Percentiles rank a stretch among this genome's conserved stretches.
phyloP scores from a whole-genome alignment of 2,113 vertebrate genomes.

The Silurus glanis region DNA sequence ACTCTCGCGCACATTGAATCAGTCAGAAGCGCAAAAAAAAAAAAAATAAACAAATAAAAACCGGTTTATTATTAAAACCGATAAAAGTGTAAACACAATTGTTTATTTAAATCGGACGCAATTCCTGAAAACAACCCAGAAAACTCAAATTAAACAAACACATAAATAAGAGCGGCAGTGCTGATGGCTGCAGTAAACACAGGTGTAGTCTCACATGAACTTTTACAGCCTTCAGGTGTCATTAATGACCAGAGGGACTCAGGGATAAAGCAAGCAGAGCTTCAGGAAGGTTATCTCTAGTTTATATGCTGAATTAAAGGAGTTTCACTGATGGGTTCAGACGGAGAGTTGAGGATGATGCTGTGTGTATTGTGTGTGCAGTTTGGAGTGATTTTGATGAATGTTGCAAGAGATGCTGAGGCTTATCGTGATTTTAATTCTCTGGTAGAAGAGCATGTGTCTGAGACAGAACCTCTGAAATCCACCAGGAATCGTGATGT shows the following conservation, averaged over 20 bases:
- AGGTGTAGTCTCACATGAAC: not conserved
- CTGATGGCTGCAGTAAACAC: no score
- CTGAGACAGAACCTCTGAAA: not conserved
- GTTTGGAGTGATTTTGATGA: not conserved
- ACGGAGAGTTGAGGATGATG: not conserved
- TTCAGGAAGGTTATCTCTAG: no score
- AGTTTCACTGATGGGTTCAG: not conserved
- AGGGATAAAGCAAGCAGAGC: not conserved
- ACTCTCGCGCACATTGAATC: not conserved
- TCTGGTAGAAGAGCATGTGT: not conserved
- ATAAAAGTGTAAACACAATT: no score
- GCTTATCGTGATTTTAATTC: not conserved
- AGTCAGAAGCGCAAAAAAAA: not conserved
- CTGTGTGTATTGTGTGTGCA: not conserved
- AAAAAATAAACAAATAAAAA: not conserved
- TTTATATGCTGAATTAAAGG: not conserved
- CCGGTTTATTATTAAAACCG: no score
- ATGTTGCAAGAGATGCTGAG: not conserved
- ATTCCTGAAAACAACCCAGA: no score
- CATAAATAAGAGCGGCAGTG: no score
- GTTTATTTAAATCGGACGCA: no score
- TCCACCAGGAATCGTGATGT: not conserved
- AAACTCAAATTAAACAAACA: no score
- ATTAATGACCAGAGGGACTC: not conserved
- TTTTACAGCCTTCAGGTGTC: not conserved